A percentile compares a stretch with the other conserved stretches of the same genome.
phyloP scores from a whole-genome alignment of 35 echinoderm and acorn worm genomes.

The Amphiura filiformis region DNA sequence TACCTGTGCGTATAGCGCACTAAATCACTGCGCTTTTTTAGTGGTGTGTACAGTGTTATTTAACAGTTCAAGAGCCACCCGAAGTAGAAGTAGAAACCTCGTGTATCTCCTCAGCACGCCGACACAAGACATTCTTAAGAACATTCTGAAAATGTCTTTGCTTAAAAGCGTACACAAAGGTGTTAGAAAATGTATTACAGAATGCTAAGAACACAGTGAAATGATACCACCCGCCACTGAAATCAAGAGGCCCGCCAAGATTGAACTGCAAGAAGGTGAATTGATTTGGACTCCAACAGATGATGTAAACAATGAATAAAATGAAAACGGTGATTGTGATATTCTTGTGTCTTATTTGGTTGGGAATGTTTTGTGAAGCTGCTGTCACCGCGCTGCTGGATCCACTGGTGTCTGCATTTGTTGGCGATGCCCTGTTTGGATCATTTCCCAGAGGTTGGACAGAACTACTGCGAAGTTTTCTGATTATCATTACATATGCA shows the following conservation, averaged over 20 bases:
- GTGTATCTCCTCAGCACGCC: too few species aligned
- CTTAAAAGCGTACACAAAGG: slow-evolving; percentile 57
- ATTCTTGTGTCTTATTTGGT: neutral
- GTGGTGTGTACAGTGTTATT: too few species aligned
- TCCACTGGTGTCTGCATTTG: slow-evolving; percentile 9
- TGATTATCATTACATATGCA: slow-evolving; percentile 54
- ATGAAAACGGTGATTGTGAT: slow-evolving; percentile 54
- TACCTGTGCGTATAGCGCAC: too few species aligned
- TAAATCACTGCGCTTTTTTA: too few species aligned
- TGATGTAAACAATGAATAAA: slow-evolving; percentile 49
- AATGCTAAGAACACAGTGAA: slow-evolving; percentile 56
- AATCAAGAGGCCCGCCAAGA: slow-evolving; percentile 50
- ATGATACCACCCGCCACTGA: slow-evolving; percentile 39
- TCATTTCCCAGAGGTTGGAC: neutral
- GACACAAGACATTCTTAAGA: too few species aligned
- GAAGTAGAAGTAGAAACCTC: too few species aligned
- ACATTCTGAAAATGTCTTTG: slow-evolving; percentile 35
- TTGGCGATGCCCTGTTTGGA: slow-evolving; percentile 13
- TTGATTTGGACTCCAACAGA: slow-evolving; percentile 69
- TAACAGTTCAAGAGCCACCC: too few species aligned
- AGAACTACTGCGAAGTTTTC: slow-evolving; percentile 44
- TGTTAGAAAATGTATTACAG: slow-evolving; percentile 52
- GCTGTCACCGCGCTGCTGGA: neutral
- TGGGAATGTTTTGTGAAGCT: neutral
- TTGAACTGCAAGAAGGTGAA: slow-evolving; percentile 55